These are phyloP conservation scores for Coenobita brevimanus DNA, from an alignment of 1,140 invertebrate species.

Conservation along the genomic window DNA sequence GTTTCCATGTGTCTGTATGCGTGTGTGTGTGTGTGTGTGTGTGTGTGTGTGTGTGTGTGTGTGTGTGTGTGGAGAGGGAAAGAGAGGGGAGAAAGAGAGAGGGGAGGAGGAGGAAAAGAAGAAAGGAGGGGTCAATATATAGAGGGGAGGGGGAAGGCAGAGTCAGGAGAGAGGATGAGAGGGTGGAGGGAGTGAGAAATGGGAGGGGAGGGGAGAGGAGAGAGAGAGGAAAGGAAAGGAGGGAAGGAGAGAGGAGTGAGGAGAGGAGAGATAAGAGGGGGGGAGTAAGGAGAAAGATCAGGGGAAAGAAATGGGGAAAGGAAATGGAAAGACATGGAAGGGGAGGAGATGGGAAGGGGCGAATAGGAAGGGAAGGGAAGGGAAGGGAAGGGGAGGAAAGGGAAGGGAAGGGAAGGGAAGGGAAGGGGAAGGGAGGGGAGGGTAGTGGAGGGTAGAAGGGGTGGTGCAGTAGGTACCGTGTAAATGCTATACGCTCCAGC, in stretches of 20 bases:
- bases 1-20: conserved; percentile 7
- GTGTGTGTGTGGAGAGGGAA: conserved; percentile 17
- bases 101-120: neutral
- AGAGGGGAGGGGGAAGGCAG: neutral
- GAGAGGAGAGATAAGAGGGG: neutral
- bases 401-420: neutral
- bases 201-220: neutral
- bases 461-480: neutral
- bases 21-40: conserved; percentile 28
- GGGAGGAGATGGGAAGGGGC: neutral
- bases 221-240: neutral
- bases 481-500: neutral
- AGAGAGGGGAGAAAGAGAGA: neutral
- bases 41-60: conserved; percentile 36
- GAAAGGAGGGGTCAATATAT: neutral
- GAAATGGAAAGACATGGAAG: neutral
- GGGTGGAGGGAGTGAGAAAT: neutral
- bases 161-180: neutral
- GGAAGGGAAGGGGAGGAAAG: neutral
- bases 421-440: neutral
- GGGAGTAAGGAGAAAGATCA: neutral
- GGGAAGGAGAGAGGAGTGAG: neutral
- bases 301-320: neutral
- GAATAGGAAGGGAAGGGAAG: neutral
- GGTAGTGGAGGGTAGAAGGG: neutral